Base-by-base conservation (phyloP, 2,888 invertebrate genomes). In the Cryptus armator region DNA sequence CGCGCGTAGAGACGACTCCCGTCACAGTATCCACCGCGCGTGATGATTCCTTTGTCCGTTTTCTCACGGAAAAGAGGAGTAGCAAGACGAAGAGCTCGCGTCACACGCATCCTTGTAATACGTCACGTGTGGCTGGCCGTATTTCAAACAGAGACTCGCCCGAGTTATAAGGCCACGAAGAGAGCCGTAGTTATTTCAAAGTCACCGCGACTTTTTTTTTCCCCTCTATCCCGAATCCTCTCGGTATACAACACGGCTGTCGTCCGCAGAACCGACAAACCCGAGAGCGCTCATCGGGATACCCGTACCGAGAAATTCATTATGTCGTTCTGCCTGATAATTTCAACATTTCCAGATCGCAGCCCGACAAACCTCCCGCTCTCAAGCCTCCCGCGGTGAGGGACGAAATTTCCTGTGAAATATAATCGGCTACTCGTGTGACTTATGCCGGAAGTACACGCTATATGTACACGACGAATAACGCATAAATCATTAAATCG, bases 271-370 rank as follows among this genome's bases (percentile, higher is more conserved):
- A 59, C 62, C 62, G 59, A 76, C 43, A 64, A 78, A 56, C 43
- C 51, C 48, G 81, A 43, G 76, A 56, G 44, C 77, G 48, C 75
- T 81, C 85, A 83, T 86, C 78, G 84, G 37, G 83, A 78, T 62
- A 77, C 78, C 37, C 71, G 51, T 86, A 86, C 86, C 83, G 78
- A 85, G 83, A 86, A 86, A 83, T 79, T 76, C 83, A 86, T 86
- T 83, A 86, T 79, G 71, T 79, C 83, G 83, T 85, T 85, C 83
- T 83, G 85, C 83, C 83, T 78, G 83, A 85, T 85, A 83, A 86
- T 86, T 86, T 78, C 74, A 86, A 64, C 77, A 70, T 77, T 77
- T 77, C 53, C 67, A 74, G 81, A 81, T 75, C 74, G 80, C 72
- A 64, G 71, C 79, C 53, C 70, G 44, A 68, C 67, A 78, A 82